A percentile compares a stretch with the other conserved stretches of the same genome.
phyloP scores from a whole-genome alignment of 2,797 vertebrate species.

The Sciurus carolinensis region DNA sequence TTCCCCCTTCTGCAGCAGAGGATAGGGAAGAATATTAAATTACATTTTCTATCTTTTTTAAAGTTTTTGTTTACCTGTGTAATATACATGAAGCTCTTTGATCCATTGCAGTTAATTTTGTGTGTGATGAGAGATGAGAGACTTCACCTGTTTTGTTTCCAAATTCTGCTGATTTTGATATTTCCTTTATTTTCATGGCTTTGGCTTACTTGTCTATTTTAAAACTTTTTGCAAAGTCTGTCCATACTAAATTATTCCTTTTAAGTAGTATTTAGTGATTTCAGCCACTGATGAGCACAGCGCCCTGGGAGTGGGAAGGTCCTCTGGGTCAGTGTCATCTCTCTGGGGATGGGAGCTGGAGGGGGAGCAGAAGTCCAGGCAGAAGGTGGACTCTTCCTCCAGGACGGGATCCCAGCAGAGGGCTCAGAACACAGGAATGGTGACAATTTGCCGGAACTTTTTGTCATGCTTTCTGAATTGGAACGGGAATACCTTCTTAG shows the following conservation, averaged over 20 bases:
- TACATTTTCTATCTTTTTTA: neutral
- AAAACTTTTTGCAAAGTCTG: neutral
- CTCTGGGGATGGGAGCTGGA: neutral
- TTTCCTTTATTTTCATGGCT: neutral
- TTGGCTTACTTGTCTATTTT: neutral
- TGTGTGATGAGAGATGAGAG: neutral
- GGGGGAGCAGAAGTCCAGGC: neutral
- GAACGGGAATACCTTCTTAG: neutral
- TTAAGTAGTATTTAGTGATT: neutral
- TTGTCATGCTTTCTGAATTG: neutral
- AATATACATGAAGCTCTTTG: neutral
- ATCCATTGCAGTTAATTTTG: neutral
- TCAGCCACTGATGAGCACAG: fast-evolving
- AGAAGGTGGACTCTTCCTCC: fast-evolving
- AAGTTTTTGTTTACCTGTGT: neutral
- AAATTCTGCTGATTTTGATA: neutral
- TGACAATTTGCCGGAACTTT: neutral
- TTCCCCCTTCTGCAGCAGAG: neutral
- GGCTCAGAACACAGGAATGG: fast-evolving
- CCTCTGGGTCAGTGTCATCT: fast-evolving
- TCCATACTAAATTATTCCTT: neutral
- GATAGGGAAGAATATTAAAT: neutral
- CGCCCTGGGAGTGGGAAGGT: neutral
- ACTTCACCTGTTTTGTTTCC: neutral
- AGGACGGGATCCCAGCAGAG: fast-evolving